These are phyloP conservation scores for Diorhabda sublineata DNA, from an alignment of 1,140 invertebrate genomes.

Conservation along the genomic window DNA sequence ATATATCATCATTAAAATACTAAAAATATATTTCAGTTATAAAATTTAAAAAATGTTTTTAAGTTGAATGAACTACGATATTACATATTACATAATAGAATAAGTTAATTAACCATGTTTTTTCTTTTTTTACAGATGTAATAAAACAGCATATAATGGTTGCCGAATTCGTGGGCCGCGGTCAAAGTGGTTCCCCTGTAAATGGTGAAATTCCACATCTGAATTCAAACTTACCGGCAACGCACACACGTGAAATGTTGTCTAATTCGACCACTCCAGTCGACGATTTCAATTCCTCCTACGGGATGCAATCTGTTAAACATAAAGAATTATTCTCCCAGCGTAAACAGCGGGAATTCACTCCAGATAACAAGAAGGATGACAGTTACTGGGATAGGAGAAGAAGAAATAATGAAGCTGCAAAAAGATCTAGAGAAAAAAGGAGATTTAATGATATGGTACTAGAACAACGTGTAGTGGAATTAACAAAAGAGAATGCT, in stretches of 20 bases:
- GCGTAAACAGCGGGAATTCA: conserved; percentile 92
- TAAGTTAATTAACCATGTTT: background rate
- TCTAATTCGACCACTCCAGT: conserved; percentile 39
- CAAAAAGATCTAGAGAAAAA: conserved; percentile 91
- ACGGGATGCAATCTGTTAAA: conserved; percentile 51
- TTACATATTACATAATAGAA: background rate
- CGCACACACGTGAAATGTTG: conserved; percentile 47
- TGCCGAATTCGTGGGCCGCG: conserved; percentile 74
- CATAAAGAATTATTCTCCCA: conserved; percentile 78
- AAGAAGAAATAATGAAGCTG: conserved; percentile 93
- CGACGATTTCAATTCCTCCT: conserved; percentile 41
- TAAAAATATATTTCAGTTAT: no score
- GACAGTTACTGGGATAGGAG: conserved; percentile 96
- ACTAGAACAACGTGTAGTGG: conserved; percentile 87
- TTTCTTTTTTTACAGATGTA: conserved; percentile 55
- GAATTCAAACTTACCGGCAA: conserved; percentile 55
- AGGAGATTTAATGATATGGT: conserved; percentile 96
- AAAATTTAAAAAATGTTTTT: background rate
- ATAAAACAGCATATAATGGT: conserved; percentile 77
- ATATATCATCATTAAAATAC: no score
- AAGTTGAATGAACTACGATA: background rate
- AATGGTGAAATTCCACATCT: conserved; percentile 62
- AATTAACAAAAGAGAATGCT: conserved; percentile 92
- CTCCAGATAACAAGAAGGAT: conserved; percentile 95
- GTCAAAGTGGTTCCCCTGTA: conserved; percentile 63